Evolutionary conservation across 37 sponge, comb jelly and placozoan species (phyloP).

Genomic region (Axinella damicornis): DNA sequence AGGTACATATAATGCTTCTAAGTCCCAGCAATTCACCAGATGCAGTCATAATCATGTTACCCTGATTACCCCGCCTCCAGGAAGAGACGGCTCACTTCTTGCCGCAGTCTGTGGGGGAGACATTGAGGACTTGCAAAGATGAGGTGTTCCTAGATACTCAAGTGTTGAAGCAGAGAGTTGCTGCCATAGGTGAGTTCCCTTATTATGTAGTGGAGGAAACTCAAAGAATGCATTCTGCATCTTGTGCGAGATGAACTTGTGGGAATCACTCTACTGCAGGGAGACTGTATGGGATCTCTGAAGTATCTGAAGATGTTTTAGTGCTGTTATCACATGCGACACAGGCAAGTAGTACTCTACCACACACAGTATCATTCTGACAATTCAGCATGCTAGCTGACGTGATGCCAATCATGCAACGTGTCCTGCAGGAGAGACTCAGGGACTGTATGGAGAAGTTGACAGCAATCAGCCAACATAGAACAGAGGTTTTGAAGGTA

Average conservation of each 20-base stretch:
- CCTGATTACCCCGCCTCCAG: constrained; percentile 17
- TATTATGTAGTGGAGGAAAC: no score
- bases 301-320: constrained; percentile 53
- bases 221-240: no score
- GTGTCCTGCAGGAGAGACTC: constrained; percentile 53
- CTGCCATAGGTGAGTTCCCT: constrained; percentile 37
- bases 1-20: constrained; percentile 49
- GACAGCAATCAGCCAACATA: constrained; percentile 74
- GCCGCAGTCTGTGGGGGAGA: constrained; percentile 53
- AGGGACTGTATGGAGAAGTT: constrained; percentile 71
- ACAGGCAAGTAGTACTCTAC: constrained; percentile 26
- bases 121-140: constrained; percentile 43
- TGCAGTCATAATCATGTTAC: constrained; percentile 1
- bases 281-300: constrained; percentile 47
- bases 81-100: constrained; percentile 80
- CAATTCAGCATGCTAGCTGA: no score
- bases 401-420: no score
- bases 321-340: constrained; percentile 76
- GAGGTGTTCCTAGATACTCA: constrained; percentile 30
- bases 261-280: constrained; percentile 4
- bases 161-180: constrained; percentile 34
- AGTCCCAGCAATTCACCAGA: neutral
- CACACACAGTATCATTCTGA: neutral
- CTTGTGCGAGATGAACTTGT: no score
- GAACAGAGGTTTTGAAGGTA: constrained; percentile 77